A percentile compares a stretch with the other conserved stretches of the same genome.
Evolutionary conservation across 2,797 vertebrate species (phyloP).

Genomic region (Lepilemur septentrionalis): DNA sequence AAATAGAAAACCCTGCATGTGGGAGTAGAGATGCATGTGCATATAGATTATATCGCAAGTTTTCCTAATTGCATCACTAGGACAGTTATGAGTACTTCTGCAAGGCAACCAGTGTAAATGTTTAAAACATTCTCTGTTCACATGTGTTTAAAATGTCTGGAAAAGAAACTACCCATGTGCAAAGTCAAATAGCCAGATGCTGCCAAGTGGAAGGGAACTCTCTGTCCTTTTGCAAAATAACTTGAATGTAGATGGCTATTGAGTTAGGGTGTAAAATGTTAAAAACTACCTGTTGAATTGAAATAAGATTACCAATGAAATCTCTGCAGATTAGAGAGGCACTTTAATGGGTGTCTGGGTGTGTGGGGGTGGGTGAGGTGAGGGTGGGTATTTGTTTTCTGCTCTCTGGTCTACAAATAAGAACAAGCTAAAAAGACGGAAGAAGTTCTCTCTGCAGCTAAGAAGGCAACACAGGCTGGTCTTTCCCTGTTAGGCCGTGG

Average conservation of each 20-base stretch:
- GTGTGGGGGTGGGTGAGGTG: no score
- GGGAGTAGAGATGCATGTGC: background rate
- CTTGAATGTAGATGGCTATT: background rate
- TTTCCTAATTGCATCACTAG: background rate
- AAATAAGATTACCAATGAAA: background rate
- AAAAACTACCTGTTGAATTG: background rate
- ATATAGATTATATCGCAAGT: background rate
- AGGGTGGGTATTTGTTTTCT: background rate
- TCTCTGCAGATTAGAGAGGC: background rate
- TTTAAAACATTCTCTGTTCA: background rate
- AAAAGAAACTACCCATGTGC: background rate
- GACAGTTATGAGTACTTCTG: background rate
- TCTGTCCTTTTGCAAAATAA: background rate
- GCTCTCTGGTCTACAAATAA: background rate
- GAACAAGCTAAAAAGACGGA: background rate
- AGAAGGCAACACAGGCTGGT: background rate
- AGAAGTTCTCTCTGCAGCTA: background rate
- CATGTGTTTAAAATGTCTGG: background rate
- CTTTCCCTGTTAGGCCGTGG: background rate
- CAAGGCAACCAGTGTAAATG: background rate
- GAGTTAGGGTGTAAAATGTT: background rate
- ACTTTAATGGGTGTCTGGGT: background rate
- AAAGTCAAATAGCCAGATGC: background rate
- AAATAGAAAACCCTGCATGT: background rate
- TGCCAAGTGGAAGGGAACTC: background rate